These are phyloP conservation scores for Nerophis ophidion DNA, from an alignment of 2,113 vertebrate species.

Conservation along the genomic window DNA sequence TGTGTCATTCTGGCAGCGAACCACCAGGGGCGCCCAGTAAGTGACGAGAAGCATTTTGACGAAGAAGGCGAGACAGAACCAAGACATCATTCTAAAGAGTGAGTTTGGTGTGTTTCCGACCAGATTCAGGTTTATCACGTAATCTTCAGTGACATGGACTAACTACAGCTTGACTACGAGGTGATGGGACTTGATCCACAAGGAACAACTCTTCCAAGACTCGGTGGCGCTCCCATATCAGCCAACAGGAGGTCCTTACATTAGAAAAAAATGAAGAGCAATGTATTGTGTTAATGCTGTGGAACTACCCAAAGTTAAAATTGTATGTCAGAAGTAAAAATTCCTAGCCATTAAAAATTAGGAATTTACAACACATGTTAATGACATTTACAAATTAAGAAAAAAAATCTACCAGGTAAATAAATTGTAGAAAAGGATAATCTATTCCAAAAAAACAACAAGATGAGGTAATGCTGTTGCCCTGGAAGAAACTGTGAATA, in stretches of 20 bases:
- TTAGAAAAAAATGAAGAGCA: background rate
- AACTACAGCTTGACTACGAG: background rate
- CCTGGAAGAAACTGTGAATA: conserved; percentile 10
- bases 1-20: conserved; percentile 69
- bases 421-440: background rate
- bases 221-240: conserved; percentile 1
- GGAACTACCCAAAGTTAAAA: no score
- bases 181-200: conserved; percentile 20
- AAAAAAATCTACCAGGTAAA: background rate
- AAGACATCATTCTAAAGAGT: conserved; percentile 31
- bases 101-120: background rate
- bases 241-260: conserved; percentile 10
- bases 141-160: conserved; percentile 10
- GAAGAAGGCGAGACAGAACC: background rate
- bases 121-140: no score
- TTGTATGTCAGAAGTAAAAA: no score
- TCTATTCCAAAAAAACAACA: conserved; percentile 4
- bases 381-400: no score
- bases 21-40: conserved; percentile 30
- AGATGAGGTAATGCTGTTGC: conserved; percentile 49
- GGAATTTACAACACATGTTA: no score
- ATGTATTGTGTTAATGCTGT: background rate
- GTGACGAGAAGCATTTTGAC: conserved; percentile 45
- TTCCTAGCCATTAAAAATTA: no score
- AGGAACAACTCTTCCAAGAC: background rate